Conservation (phyloP, 2,888 invertebrate genomes). For the Tachina fera region DNA sequence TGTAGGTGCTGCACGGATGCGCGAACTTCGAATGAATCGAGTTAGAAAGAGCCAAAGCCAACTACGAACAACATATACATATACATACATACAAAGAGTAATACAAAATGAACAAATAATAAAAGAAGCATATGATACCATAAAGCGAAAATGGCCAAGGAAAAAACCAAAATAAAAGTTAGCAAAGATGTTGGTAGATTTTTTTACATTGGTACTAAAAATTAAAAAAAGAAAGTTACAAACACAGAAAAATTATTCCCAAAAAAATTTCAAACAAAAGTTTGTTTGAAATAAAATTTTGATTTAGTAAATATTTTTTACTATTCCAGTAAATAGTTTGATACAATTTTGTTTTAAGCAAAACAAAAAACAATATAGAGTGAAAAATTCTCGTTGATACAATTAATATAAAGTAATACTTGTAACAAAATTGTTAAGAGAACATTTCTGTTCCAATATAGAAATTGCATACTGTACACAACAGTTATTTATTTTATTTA, state of each 20-base stretch:
- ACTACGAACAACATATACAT: slow-evolving; percentile 66
- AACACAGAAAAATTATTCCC: background rate
- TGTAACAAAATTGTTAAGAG: too few species aligned
- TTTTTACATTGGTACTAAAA: slow-evolving; percentile 1
- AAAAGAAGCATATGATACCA: slow-evolving; percentile 36
- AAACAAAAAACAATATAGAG: too few species aligned
- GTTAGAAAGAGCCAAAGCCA: slow-evolving; percentile 72
- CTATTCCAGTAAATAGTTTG: too few species aligned
- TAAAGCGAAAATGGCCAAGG: slow-evolving; percentile 62
- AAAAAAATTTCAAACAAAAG: too few species aligned
- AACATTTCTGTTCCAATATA: too few species aligned
- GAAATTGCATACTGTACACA: too few species aligned
- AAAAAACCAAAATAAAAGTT: slow-evolving; percentile 37
- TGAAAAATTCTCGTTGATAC: too few species aligned
- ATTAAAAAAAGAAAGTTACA: background rate
- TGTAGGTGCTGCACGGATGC: slow-evolving; percentile 81
- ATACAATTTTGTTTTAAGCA: too few species aligned
- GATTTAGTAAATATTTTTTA: too few species aligned
- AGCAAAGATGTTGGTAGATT: background rate
- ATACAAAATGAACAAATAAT: slow-evolving; percentile 33
- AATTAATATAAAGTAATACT: too few species aligned
- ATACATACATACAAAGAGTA: slow-evolving; percentile 56
- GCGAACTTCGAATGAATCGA: slow-evolving; percentile 78
- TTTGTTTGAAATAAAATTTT: too few species aligned
- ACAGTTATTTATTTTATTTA: too few species aligned